Evolutionary conservation across 2,888 invertebrate genomes (phyloP).

Genomic region (Uropetala carovei): DNA sequence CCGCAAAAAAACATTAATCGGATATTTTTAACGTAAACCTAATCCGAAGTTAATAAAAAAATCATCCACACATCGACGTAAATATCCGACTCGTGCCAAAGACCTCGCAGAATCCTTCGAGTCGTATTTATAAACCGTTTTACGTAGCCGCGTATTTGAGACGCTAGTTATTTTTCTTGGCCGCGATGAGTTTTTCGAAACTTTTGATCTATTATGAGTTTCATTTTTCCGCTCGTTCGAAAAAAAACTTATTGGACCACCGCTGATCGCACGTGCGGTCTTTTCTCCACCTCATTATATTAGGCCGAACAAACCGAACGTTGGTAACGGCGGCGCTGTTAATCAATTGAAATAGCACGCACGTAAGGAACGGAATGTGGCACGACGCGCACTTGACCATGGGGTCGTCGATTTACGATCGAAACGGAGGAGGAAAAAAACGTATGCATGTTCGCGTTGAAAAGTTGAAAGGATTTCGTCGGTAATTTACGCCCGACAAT

Average conservation of each 20-base stretch:
- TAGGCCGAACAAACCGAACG: neutral
- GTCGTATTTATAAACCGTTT: too few species aligned
- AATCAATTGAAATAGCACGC: neutral
- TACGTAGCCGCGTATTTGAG: too few species aligned
- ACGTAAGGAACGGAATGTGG: neutral
- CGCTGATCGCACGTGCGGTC: neutral
- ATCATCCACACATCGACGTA: too few species aligned
- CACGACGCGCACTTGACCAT: slow-evolving; percentile 3
- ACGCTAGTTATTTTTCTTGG: neutral
- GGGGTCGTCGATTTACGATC: neutral
- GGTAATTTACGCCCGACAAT: neutral
- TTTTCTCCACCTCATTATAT: neutral
- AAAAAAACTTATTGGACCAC: neutral
- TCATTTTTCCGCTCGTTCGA: neutral
- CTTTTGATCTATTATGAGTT: neutral
- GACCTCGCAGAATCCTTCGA: too few species aligned
- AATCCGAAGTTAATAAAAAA: too few species aligned
- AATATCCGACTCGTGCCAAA: too few species aligned
- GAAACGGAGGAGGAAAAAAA: neutral
- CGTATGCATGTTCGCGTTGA: neutral
- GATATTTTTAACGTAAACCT: too few species aligned
- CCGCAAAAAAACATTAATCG: too few species aligned
- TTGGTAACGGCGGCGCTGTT: neutral
- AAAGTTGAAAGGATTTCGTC: neutral
- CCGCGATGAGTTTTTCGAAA: neutral